phyloP scores from a whole-genome alignment of 1,140 invertebrate genomes.

The Drosophila punjabiensis region DNA sequence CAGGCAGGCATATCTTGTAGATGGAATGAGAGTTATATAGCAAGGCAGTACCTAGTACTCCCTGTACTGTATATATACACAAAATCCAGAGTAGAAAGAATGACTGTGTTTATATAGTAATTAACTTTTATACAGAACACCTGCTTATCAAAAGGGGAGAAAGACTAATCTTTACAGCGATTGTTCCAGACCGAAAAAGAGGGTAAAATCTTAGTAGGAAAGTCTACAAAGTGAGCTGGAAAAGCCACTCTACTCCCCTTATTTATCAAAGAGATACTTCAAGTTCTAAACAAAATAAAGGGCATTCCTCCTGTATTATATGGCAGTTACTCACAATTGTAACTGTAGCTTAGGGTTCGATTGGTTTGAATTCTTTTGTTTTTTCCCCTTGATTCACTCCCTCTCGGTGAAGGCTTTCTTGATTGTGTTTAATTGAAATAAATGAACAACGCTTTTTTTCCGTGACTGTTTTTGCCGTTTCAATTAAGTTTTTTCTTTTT shows the following conservation, averaged over 20 bases:
- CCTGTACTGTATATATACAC: neutral
- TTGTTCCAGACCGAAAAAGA: neutral
- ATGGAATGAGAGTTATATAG: slow-evolving; percentile 4
- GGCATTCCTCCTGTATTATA: slow-evolving; percentile 25
- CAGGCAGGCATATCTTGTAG: slow-evolving; percentile 17
- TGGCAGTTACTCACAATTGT: slow-evolving; percentile 10
- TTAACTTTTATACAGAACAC: slow-evolving; percentile 26
- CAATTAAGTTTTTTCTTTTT: slow-evolving; percentile 59
- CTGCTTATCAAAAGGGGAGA: slow-evolving; percentile 39
- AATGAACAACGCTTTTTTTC: slow-evolving; percentile 65
- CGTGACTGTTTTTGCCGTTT: slow-evolving; percentile 41
- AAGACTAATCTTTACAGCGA: slow-evolving; percentile 32
- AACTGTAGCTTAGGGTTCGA: slow-evolving; percentile 18
- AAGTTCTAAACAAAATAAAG: slow-evolving; percentile 3
- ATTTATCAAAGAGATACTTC: slow-evolving; percentile 2
- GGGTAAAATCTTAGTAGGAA: neutral
- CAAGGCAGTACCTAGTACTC: slow-evolving; percentile 9
- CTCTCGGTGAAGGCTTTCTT: slow-evolving; percentile 52
- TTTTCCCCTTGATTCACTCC: slow-evolving; percentile 9
- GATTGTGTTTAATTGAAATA: slow-evolving; percentile 84
- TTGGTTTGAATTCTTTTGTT: slow-evolving; percentile 46
- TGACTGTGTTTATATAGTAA: slow-evolving; percentile 19
- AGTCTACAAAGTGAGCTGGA: neutral
- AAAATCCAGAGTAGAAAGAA: neutral
- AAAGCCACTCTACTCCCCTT: neutral